phyloP scores from a whole-genome alignment of 2,797 vertebrate genomes.

The Poecilia velifera region DNA sequence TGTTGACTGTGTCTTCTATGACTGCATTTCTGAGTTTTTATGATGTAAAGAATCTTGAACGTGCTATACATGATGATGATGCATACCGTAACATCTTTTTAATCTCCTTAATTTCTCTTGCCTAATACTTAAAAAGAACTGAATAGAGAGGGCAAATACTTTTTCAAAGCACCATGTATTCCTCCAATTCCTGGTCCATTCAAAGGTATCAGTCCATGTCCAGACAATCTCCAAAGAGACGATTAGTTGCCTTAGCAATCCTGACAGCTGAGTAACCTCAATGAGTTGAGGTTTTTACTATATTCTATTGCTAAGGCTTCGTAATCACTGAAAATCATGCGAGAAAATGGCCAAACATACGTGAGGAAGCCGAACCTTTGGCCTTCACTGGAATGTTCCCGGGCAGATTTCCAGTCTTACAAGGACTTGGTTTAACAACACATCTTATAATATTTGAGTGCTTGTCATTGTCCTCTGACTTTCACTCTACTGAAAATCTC shows the following conservation, averaged over 20 bases:
- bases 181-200: background rate
- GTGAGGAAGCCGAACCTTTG: background rate
- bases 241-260: background rate
- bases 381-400: background rate
- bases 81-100: background rate
- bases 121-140: background rate
- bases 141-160: background rate
- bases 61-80: too few relatives aligned
- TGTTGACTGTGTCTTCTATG: too few relatives aligned
- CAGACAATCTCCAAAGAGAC: background rate
- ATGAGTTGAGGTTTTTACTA: background rate
- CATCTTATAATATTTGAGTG: background rate
- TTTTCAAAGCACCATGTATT: background rate
- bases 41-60: too few relatives aligned
- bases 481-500: background rate
- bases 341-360: background rate
- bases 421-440: background rate
- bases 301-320: background rate
- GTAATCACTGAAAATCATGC: background rate
- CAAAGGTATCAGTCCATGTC: background rate
- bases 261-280: background rate
- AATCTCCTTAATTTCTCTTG: background rate
- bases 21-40: too few relatives aligned
- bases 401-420: background rate
- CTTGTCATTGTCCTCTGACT: background rate